Evolutionary conservation across 2,113 vertebrate genomes (phyloP), one percentile per base, ranked within the genome.

Genomic region (Cyphotilapia sp.): DNA sequence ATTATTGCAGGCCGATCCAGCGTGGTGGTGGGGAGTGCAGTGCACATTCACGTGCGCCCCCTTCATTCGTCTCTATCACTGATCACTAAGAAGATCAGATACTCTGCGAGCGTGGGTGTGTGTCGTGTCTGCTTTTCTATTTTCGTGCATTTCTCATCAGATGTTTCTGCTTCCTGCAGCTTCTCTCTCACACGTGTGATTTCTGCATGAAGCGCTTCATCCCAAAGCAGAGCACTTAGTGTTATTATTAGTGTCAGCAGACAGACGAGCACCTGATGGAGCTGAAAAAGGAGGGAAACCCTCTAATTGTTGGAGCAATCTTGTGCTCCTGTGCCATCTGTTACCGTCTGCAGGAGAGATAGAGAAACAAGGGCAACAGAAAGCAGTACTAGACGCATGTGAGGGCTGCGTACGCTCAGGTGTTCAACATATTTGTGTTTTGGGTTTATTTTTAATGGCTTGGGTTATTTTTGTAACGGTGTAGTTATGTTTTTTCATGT

Each of bases 1-100:
- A 93, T 95, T 95, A 93, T 95, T 91, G 86, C 35, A 82, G 91
- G 63, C 71, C 84, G 92, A 92, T 94, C 86, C 78, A 49, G 85
- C 11, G 22, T 29, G 90, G 94, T 13, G 88, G 86, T 81, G 92
- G 81, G 88, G 90, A 88, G 86, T 91, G 91, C 53, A 84, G 57
- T 24, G 66, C 88, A 88, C 93, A 90, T 95, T 94, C 91, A 94
- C 92, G 88, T 88, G 85, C 57, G 81, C 38, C 87, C 42, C 45
- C 76, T 17, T 47, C 88, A 47, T 89, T 87, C 83, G 74, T 87
- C 87, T 88, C 71, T 81, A 80, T 84, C 81, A 53, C 85, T 89
- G 87, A 90, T 93, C 82, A 83, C 80, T 38, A 4, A 88, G 47
- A 76, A 49, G 84, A 91, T 89, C 82, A 83, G 80, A 84, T 27